Evolutionary conservation across 2,888 invertebrate species (phyloP), one percentile per base, ranked within the genome.

Genomic region (Ophonus ardosiacus): DNA sequence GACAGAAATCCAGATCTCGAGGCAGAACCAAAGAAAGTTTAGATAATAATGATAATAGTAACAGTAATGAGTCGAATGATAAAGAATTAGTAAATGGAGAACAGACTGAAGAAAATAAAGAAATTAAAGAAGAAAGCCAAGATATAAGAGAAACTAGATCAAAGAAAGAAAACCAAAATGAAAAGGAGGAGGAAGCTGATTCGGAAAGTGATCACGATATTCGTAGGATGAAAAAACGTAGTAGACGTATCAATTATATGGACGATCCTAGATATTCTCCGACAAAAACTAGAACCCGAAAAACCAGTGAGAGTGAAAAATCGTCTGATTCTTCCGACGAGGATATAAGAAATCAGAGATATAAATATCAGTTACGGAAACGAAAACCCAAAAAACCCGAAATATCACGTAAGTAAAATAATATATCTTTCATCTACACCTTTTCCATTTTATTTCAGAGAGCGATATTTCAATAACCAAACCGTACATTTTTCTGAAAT

Each of bases 21-120:
- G 61, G 87, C n/a, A 87, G 88, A 84, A 87, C 87, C 6, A 88
- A 88, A 68, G 89, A 89, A 63, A 88, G 88, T 21, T 74, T 83
- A 86, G 89, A 89, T 78, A 88, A 88, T 68, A 85, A 86, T 68
- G 86, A 86, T 18, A 81, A 85, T 68, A 84, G 82, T 7, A 84
- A 80, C 63, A 89, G 87, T 63, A 87, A 88, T 79, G 88, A 87
- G 31, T 86, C 78, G 59, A 86, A 86, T 21, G 86, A 87, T 74
- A 88, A 86, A 86, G 86, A 85, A 81, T 86, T 65, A 84, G 83
- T 81, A 71, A 87, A 85, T 78, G 86, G 21, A 51, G 86, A 86
- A 18, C 63, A 84, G 65, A 78, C 61, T 63, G 84, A 84, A 63
- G 65, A 84, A 78, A 13, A 10, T 4, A 51, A 51, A 31, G 31